These are phyloP conservation scores for Zapornia atra DNA, from an alignment of 2,113 vertebrate species.

Conservation along the genomic window DNA sequence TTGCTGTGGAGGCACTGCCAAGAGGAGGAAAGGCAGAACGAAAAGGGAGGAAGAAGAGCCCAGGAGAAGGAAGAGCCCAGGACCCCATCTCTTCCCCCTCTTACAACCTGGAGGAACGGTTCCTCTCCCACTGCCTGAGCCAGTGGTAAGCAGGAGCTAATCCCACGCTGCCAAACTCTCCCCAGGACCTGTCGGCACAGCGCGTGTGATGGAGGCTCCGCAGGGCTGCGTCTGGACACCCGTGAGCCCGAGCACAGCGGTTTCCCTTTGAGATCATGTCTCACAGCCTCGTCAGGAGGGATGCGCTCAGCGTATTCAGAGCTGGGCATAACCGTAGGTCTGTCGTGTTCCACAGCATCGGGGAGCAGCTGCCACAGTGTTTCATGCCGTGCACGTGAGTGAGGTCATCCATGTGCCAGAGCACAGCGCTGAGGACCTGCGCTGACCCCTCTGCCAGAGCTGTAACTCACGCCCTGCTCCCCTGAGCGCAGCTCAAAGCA, in stretches of 20 bases:
- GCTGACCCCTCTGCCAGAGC: not conserved
- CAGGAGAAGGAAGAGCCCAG: not conserved
- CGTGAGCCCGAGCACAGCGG: not conserved
- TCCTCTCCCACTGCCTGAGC: not conserved
- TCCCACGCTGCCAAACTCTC: accelerated
- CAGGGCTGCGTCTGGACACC: not conserved
- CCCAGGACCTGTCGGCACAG: accelerated
- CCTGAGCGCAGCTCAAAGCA: not conserved
- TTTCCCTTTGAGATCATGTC: accelerated
- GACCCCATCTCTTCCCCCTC: not conserved
- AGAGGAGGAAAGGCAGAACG: not conserved
- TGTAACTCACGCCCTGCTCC: accelerated
- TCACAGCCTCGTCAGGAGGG: not conserved
- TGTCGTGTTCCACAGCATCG: not conserved
- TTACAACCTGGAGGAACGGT: accelerated
- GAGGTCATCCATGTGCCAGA: accelerated
- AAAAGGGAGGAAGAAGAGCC: not conserved
- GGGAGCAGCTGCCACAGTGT: not conserved
- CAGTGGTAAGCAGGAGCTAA: accelerated
- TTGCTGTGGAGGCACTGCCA: not conserved
- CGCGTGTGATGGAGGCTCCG: accelerated
- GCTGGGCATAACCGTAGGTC: not conserved
- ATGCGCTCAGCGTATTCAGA: accelerated
- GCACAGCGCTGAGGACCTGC: accelerated
- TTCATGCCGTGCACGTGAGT: accelerated